phyloP scores from a whole-genome alignment of 1,140 invertebrate species.

The Sminthurinus signatus region DNA sequence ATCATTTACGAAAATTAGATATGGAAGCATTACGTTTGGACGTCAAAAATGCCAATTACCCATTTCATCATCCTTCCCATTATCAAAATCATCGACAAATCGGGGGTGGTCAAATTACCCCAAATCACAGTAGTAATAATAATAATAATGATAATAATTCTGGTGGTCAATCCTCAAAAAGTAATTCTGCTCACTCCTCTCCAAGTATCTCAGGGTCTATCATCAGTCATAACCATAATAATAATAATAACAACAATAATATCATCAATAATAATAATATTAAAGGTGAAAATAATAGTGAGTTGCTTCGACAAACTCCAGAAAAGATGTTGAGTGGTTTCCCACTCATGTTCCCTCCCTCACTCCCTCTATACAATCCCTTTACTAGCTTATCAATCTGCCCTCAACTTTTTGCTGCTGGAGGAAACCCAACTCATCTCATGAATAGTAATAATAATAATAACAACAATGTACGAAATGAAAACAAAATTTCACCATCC shows the following conservation, averaged over 20 bases:
- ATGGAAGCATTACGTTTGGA: background rate
- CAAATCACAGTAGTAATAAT: background rate
- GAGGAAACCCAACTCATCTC: slow-evolving; percentile 2
- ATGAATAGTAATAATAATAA: background rate
- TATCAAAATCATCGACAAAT: background rate
- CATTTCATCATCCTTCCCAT: background rate
- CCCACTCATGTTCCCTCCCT: slow-evolving; percentile 22
- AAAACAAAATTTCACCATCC: slow-evolving; percentile 40
- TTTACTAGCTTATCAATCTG: slow-evolving; percentile 32
- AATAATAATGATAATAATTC: slow-evolving; percentile 11
- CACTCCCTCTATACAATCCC: slow-evolving; percentile 35
- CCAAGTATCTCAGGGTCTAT: background rate
- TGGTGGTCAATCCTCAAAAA: background rate
- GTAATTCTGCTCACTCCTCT: slow-evolving; percentile 7
- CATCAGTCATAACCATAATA: no score
- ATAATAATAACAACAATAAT: no score
- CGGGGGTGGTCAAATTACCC: no score
- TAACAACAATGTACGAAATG: slow-evolving; percentile 29
- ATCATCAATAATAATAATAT: no score
- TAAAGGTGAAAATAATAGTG: background rate
- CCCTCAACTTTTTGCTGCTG: slow-evolving; percentile 31
- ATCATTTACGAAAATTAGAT: background rate
- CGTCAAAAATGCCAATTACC: background rate
- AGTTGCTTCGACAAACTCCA: background rate
- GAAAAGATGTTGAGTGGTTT: background rate